A percentile compares a stretch with the other conserved stretches of the same genome.
Evolutionary conservation across 2,888 invertebrate species (phyloP).

Genomic region (Alcis repandata): DNA sequence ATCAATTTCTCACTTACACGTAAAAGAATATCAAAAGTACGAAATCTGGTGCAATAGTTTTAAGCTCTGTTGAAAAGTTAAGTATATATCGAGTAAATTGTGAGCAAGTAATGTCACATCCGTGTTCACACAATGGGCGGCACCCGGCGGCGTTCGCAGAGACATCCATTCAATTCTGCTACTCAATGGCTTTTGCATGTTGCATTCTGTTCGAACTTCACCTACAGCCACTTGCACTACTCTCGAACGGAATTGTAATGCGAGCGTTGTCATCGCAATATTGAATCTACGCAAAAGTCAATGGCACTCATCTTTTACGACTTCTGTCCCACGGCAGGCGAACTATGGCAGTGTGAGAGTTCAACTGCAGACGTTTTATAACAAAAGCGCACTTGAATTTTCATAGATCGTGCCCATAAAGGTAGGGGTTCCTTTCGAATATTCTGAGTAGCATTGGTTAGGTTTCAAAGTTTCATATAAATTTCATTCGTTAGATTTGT

Average conservation of each 20-base stretch:
- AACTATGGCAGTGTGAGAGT: constrained; percentile 11
- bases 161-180: constrained; percentile 65
- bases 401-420: background rate
- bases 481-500: background rate
- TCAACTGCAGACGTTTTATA: constrained; percentile 9
- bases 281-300: constrained; percentile 27
- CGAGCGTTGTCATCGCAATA: constrained; percentile 35
- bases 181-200: constrained; percentile 78
- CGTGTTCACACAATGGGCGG: constrained; percentile 59
- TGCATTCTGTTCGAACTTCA: constrained; percentile 63
- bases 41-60: background rate
- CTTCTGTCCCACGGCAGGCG: constrained; percentile 15
- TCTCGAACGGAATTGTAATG: constrained; percentile 52
- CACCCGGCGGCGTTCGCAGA: constrained; percentile 53
- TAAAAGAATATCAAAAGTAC: background rate
- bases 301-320: constrained; percentile 20
- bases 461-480: background rate
- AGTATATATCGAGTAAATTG: constrained; percentile 25
- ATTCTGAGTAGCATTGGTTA: background rate
- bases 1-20: too few relatives aligned
- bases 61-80: constrained; percentile 20
- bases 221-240: constrained; percentile 52
- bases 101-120: constrained; percentile 57
- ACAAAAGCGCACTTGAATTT: constrained; percentile 5
- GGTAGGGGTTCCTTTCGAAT: background rate